Evolutionary conservation across 2,888 invertebrate species (phyloP).

Genomic region (Philonicus albiceps): DNA sequence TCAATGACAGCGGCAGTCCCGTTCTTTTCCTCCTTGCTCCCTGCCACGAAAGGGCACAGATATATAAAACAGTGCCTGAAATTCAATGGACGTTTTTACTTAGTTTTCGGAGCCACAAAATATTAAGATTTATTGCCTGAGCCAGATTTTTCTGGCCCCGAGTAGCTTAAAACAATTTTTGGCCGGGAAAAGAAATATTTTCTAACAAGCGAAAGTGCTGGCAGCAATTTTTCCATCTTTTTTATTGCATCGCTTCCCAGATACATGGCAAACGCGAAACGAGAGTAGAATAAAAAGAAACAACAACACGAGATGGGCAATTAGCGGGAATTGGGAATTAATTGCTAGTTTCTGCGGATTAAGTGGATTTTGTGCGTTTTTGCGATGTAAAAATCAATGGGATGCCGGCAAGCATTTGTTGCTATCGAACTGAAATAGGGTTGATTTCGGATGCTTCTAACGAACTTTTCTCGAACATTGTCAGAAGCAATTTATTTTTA

Average conservation of each 20-base stretch:
- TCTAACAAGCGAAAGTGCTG: conserved; percentile 32
- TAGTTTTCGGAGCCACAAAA: conserved; percentile 30
- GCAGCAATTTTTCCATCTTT: conserved; percentile 19
- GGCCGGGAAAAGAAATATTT: conserved; percentile 25
- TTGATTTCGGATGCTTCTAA: not conserved
- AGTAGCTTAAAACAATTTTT: conserved; percentile 36
- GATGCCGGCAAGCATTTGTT: not conserved
- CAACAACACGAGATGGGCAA: not conserved
- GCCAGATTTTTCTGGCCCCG: conserved; percentile 38
- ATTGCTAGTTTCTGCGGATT: not conserved
- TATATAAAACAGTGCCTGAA: conserved; percentile 29
- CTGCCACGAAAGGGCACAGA: conserved; percentile 1
- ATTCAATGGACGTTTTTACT: conserved; percentile 39
- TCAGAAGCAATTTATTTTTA: not conserved
- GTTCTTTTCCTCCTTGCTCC: not conserved
- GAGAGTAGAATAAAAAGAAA: not conserved
- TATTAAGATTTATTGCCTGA: conserved; percentile 35
- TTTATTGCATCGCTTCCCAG: not conserved
- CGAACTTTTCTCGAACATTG: not conserved
- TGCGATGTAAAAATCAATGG: not conserved
- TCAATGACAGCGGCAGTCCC: conserved; percentile 14
- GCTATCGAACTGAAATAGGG: not conserved
- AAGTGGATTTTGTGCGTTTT: not conserved
- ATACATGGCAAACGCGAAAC: not conserved
- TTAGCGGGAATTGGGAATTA: not conserved